phyloP scores from a whole-genome alignment of 2,888 invertebrate genomes.

The Oegoconia quadripuncta region DNA sequence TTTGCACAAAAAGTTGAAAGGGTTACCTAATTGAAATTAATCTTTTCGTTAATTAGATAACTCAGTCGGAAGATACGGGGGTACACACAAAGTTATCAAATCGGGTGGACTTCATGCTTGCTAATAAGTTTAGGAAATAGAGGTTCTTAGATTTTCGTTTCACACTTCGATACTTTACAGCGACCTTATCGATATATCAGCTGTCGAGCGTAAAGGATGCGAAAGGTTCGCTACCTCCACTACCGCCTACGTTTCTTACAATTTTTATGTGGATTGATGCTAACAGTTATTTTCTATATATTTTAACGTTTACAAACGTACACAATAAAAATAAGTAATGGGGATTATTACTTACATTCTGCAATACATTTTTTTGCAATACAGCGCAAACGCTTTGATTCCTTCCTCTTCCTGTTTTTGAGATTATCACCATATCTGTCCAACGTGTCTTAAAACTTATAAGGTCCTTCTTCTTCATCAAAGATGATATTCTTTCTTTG shows the following conservation, averaged over 20 bases:
- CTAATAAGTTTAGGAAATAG: conserved; percentile 40
- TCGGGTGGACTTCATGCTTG: conserved; percentile 67
- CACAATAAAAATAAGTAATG: too few species aligned
- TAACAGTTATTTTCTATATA: too few species aligned
- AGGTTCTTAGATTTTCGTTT: conserved; percentile 51
- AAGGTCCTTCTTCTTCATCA: too few species aligned
- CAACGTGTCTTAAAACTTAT: too few species aligned
- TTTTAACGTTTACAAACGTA: too few species aligned
- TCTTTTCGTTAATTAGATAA: conserved; percentile 76
- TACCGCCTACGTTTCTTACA: conserved; percentile 1
- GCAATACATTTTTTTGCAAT: too few species aligned
- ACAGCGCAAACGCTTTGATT: too few species aligned
- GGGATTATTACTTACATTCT: too few species aligned
- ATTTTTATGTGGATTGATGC: conserved; percentile 5
- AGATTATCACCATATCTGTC: too few species aligned
- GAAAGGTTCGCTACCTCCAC: conserved; percentile 4
- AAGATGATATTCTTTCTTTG: too few species aligned
- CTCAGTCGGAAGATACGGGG: conserved; percentile 63
- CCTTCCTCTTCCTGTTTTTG: too few species aligned
- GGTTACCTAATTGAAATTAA: conserved; percentile 74
- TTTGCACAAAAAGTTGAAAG: too few species aligned
- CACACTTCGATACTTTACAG: conserved; percentile 48
- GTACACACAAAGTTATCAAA: conserved; percentile 69
- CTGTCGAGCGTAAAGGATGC: conserved; percentile 24
- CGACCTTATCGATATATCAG: conserved; percentile 49